Conservation (phyloP, 2,888 invertebrate species). For the Eupithecia inturbata region DNA sequence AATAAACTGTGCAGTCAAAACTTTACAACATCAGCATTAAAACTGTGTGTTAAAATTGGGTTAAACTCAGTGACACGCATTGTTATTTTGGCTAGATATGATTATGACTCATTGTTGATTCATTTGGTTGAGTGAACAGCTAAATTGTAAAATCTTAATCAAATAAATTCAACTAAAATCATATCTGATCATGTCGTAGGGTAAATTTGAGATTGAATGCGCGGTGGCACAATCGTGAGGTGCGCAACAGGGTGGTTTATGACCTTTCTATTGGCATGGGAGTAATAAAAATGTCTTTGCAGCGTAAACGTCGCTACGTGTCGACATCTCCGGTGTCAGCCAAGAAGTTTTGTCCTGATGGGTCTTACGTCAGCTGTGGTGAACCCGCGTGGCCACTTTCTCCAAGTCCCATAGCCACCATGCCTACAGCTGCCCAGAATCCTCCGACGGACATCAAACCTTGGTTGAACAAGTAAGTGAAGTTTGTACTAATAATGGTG, state of each 20-base stretch:
- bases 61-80: background rate
- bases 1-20: background rate
- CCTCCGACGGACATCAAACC: conserved; percentile 72
- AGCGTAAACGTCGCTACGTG: conserved; percentile 76
- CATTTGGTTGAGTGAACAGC: background rate
- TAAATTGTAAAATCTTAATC: background rate
- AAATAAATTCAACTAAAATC: background rate
- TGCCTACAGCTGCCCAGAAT: conserved; percentile 46
- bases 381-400: conserved; percentile 52
- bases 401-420: conserved; percentile 45
- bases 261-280: background rate
- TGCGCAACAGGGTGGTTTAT: background rate
- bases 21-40: background rate
- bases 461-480: conserved; percentile 70
- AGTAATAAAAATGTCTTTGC: conserved; percentile 33
- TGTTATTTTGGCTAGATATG: background rate
- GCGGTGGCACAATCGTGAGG: background rate
- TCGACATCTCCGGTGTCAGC: conserved; percentile 64
- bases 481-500: background rate
- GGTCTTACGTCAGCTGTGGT: conserved; percentile 49
- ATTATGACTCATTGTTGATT: background rate
- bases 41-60: background rate
- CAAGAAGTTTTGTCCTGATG: conserved; percentile 74
- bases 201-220: background rate
- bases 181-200: background rate